These are phyloP conservation scores for Bucorvus abyssinicus DNA, from an alignment of 2,797 vertebrate species.

Conservation along the genomic window DNA sequence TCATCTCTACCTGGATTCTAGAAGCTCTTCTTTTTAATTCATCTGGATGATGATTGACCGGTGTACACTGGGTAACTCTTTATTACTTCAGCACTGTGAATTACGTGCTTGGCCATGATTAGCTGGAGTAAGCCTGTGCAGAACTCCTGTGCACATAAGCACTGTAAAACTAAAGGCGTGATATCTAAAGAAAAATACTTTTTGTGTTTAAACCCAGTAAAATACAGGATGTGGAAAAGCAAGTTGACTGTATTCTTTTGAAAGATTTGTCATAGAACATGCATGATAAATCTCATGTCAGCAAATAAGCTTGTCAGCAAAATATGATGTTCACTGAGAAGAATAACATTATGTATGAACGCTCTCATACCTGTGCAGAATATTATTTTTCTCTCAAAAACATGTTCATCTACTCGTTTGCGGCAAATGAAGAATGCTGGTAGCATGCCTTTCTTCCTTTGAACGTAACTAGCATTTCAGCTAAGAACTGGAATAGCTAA, in stretches of 20 bases:
- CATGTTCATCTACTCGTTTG: background rate
- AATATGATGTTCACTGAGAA: background rate
- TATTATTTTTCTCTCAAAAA: background rate
- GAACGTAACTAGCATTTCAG: background rate
- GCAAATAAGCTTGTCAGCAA: background rate
- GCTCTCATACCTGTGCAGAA: background rate
- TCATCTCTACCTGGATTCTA: background rate
- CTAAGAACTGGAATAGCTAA: background rate
- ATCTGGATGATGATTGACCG: background rate
- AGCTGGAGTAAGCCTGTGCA: background rate
- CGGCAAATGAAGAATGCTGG: background rate
- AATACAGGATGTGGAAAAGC: background rate
- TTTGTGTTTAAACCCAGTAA: background rate
- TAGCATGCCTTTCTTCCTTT: background rate
- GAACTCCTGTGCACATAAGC: background rate
- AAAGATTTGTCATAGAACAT: background rate
- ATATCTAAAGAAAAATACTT: background rate
- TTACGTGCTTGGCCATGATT: background rate
- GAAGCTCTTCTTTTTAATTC: background rate
- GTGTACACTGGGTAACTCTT: background rate
- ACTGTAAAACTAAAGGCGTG: background rate
- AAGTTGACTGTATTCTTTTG: background rate
- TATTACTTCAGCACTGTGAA: background rate
- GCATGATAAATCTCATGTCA: background rate
- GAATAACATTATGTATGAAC: background rate